These are phyloP conservation scores for Habroteleia sp. DNA, from an alignment of 2,888 invertebrate genomes.

Conservation along the genomic window DNA sequence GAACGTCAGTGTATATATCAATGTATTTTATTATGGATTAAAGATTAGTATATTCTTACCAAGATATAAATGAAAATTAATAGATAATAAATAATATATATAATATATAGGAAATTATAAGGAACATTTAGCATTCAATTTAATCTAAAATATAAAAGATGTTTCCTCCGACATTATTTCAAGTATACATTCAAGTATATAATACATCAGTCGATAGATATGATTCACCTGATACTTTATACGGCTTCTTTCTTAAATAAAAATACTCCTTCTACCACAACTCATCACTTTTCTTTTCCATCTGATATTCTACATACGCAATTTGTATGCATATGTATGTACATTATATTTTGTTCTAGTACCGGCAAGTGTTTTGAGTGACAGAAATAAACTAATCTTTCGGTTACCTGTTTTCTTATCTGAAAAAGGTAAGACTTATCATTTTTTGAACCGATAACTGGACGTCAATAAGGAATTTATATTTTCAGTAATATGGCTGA, in stretches of 20 bases:
- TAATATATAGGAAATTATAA: too few relatives aligned
- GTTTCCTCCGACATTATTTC: too few relatives aligned
- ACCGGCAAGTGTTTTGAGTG: slow-evolving; percentile 27
- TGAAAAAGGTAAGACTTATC: slow-evolving; percentile 55
- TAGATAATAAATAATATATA: too few relatives aligned
- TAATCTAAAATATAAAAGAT: too few relatives aligned
- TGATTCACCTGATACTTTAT: slow-evolving; percentile 54
- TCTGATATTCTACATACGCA: slow-evolving; percentile 13
- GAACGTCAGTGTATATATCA: too few relatives aligned
- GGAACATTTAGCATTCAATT: too few relatives aligned
- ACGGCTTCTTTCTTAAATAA: slow-evolving; percentile 49
- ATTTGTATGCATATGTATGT: slow-evolving; percentile 2
- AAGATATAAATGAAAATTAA: too few relatives aligned
- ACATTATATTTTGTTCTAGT: slow-evolving; percentile 6
- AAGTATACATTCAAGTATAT: too few relatives aligned
- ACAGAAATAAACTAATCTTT: slow-evolving; percentile 45
- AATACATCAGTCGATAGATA: slow-evolving; percentile 48
- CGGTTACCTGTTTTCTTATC: slow-evolving; percentile 59
- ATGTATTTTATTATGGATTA: too few relatives aligned
- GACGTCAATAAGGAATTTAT: slow-evolving; percentile 5
- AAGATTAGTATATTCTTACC: too few relatives aligned
- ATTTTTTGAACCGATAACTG: slow-evolving; percentile 43
- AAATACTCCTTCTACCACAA: slow-evolving; percentile 41
- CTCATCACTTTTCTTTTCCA: slow-evolving; percentile 41
- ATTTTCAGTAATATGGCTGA: slow-evolving; percentile 85